Evolutionary conservation across 2,888 invertebrate genomes (phyloP).

Genomic region (Meganola albula): DNA sequence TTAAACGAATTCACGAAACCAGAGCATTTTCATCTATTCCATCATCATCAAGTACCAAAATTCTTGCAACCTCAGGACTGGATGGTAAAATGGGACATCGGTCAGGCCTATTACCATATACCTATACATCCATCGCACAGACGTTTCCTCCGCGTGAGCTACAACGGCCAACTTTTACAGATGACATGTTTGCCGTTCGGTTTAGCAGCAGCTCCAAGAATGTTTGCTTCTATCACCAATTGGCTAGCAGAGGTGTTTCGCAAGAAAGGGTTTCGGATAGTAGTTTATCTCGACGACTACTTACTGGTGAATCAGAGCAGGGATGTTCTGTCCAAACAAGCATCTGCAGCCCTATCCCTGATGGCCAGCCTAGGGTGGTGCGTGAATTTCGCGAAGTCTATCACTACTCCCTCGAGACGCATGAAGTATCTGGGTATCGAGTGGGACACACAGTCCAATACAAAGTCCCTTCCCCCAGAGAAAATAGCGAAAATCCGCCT

Average conservation of each 20-base stretch:
- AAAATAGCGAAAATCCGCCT: too few relatives aligned
- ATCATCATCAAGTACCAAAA: neutral
- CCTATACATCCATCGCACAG: neutral
- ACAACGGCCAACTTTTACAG: neutral
- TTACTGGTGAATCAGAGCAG: neutral
- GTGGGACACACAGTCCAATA: too few relatives aligned
- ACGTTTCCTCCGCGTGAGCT: neutral
- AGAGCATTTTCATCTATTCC: neutral
- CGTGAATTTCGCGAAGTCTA: too few relatives aligned
- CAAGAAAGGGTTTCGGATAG: neutral
- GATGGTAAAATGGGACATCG: constrained; percentile 1
- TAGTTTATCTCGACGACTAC: neutral
- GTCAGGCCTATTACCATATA: constrained; percentile 1
- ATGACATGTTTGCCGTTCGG: neutral
- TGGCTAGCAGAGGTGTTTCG: neutral
- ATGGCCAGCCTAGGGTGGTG: too few relatives aligned
- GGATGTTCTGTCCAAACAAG: too few relatives aligned
- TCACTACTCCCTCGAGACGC: too few relatives aligned
- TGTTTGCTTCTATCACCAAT: neutral
- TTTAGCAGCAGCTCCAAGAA: neutral
- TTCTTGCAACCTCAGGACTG: constrained; percentile 1
- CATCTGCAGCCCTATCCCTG: too few relatives aligned
- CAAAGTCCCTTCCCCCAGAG: too few relatives aligned
- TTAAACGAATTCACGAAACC: neutral
- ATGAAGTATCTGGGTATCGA: too few relatives aligned